Evolutionary conservation across 2,888 invertebrate species (phyloP), one percentile per base, ranked within the genome.

Genomic region (Cacoxenus indagator): DNA sequence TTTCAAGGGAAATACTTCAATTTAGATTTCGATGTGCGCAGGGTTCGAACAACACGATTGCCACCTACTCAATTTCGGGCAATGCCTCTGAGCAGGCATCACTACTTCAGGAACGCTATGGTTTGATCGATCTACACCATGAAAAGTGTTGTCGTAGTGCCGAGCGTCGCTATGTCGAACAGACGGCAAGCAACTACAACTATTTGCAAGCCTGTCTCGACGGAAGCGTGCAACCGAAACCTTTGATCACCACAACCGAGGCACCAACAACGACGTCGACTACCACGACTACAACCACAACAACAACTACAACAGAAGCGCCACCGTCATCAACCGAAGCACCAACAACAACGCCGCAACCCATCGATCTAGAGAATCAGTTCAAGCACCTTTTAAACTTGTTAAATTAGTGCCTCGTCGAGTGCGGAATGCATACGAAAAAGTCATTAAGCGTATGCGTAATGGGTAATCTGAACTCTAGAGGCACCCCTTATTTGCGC

Each of bases 21-120:
- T 26, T 19, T n/a, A n/a, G n/a, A n/a, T n/a, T n/a, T n/a, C n/a
- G n/a, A n/a, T n/a, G n/a, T n/a, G n/a, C 8, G 4, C 22, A 85
- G 85, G 85, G 86, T 6, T 75, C 81, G n/a, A 80, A 84, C 65
- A 85, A 83, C 64, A 85, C 85, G 3, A 72, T 84, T 27, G 46
- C 73, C 46, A 78, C 80, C 0, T 86, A 85, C 43, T 69, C 74
- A 59, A 85, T 86, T 46, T 86, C 85, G 1, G 80, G 85, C n/a
- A 86, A 86, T 70, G 84, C 85, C 17, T 78, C 85, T 0, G 85
- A 85, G 51, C 77, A 77, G 27, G 76, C 78, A 2, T 73, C 68
- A 1, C 9, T 79, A 24, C 66, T 86, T 75, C 78, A 77, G 67
- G 85, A 85, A 43, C 82, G 84, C 48, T 81, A 83, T 65, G 84